These are phyloP conservation scores for Quiscalus mexicanus DNA, from an alignment of 2,113 vertebrate species.

Conservation along the genomic window DNA sequence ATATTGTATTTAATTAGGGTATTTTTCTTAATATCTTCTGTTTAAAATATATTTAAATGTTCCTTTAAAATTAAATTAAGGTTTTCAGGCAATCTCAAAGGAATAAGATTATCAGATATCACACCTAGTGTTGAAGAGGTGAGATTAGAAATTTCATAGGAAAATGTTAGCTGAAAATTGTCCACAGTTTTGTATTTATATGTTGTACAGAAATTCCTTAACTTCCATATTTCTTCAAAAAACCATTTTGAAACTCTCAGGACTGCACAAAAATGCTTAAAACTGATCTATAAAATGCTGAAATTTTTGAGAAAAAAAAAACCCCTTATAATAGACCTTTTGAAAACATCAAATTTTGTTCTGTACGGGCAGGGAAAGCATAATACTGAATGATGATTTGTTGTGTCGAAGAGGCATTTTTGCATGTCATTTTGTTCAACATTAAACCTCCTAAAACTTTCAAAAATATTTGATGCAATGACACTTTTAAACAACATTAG, in stretches of 20 bases:
- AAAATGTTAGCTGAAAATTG: neutral
- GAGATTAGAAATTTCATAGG: neutral
- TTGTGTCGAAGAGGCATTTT: neutral
- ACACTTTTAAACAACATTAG: neutral
- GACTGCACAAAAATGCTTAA: neutral
- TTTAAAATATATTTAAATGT: neutral
- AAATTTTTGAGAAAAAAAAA: neutral
- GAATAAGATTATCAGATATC: neutral
- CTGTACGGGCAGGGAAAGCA: neutral
- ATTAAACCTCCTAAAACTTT: constrained; percentile 8
- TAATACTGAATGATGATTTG: neutral
- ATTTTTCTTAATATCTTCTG: neutral
- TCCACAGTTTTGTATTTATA: neutral
- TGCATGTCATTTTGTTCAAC: constrained; percentile 9
- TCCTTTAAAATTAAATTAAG: neutral
- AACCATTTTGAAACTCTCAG: fast-evolving
- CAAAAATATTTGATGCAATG: neutral
- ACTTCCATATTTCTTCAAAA: neutral
- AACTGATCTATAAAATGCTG: neutral
- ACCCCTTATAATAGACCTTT: neutral
- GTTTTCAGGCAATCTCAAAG: neutral
- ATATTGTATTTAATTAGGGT: neutral
- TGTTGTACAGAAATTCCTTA: neutral
- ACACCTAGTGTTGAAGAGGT: neutral
- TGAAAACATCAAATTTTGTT: neutral